A percentile compares a stretch with the other conserved stretches of the same genome.
Evolutionary conservation across 1,140 invertebrate species (phyloP).

Genomic region (Bombus terrestris): DNA sequence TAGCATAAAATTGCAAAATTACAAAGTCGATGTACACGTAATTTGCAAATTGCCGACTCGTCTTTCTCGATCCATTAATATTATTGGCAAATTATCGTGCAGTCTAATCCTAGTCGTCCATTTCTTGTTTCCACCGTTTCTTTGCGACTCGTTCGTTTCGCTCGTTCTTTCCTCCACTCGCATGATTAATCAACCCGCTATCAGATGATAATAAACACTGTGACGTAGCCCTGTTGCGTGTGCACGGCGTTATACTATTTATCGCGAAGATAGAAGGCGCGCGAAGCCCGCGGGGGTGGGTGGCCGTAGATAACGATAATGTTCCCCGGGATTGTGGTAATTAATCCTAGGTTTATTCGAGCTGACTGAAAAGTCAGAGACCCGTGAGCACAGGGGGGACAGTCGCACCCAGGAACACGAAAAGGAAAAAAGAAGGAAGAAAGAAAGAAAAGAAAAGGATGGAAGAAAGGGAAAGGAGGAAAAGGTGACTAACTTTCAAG

Average conservation of each 20-base stretch:
- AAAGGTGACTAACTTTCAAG: constrained; percentile 32
- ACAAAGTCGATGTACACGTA: too few species aligned
- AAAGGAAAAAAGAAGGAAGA: neutral
- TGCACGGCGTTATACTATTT: constrained; percentile 54
- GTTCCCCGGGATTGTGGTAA: constrained; percentile 51
- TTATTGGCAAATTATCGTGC: neutral
- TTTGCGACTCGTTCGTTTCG: neutral
- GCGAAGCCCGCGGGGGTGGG: constrained; percentile 18
- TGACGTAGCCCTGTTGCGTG: constrained; percentile 57
- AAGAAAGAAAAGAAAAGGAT: neutral
- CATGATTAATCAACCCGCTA: constrained; percentile 57
- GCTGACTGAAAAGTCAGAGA: constrained; percentile 34
- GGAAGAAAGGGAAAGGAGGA: neutral
- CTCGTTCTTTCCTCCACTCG: constrained; percentile 9
- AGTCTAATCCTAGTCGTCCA: neutral
- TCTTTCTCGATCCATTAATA: neutral
- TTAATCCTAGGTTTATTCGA: constrained; percentile 58
- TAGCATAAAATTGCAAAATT: too few species aligned
- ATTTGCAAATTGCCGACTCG: too few species aligned
- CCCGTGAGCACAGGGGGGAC: neutral
- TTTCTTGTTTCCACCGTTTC: neutral
- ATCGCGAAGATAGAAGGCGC: constrained; percentile 54
- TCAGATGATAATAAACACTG: constrained; percentile 60
- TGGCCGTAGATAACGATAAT: constrained; percentile 57
- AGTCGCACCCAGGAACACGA: neutral